Base-by-base conservation (phyloP, 2,797 vertebrate species). In the Syndactyla subalaris region DNA sequence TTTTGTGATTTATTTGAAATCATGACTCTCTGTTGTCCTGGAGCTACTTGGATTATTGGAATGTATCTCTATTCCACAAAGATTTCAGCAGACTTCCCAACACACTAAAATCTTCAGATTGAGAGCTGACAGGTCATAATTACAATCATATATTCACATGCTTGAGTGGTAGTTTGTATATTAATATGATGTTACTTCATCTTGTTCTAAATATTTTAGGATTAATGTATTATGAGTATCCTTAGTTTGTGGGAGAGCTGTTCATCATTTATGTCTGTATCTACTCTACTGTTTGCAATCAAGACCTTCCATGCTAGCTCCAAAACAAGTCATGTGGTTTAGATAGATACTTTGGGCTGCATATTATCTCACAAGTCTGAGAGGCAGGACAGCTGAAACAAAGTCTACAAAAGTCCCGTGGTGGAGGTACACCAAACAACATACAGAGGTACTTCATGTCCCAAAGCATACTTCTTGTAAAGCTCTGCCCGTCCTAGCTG, bases 181-280 rank as follows among this genome's bases (percentile, higher is more conserved):
- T 62, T 65, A 85, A 51, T 43, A 59, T 19, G 11, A 39, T 39
- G 24, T 61, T 66, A 23, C 32, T 92, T 85, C 13, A 23, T 90
- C 94, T 93, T 94, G 19, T 81, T 83, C 38, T 62, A 61, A 80
- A 27, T 67, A 75, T 76, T 75, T 84, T 75, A 86, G 57, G 48
- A 84, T 81, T 68, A 85, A 70, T 48, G 34, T 45, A 49, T 51
- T 84, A 78, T 7, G 12, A 55, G 10, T 49, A 63, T 54, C 58
- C 43, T 81, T 80, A 73, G 27, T 61, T n/a, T 3, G 2, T 36
- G 21, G 14, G 26, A 86, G 45, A 71, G 19, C 16, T 74, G 30
- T 67, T 91, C 22, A 80, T 80, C 61, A 43, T 61, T 48, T 85
- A n/a, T 77, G 22, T 52, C 32, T 76, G 21, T 68, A 49, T 72